Base-by-base conservation (phyloP, 2,888 invertebrate species). In the Heliconius ismenius region DNA sequence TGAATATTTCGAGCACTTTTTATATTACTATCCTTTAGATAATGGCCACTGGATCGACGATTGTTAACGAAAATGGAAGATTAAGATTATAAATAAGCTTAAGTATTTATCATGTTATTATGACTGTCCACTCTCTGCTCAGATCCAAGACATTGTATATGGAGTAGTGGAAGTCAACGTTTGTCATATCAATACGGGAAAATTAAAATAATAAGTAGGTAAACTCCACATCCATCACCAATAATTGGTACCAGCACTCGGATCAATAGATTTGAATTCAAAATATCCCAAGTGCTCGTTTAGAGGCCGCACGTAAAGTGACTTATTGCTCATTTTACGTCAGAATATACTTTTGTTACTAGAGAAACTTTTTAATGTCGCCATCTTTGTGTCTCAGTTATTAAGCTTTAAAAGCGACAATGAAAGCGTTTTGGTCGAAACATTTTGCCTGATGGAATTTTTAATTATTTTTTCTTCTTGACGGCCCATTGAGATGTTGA, bases 341-440 rank as follows among this genome's bases (percentile, higher is more conserved):
- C 83, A 83, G 83, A 85, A 84, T 87, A 86, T 87, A 88, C 89
- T 89, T 90, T 89, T 88, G 86, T 85, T 83, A 80, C 85, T 84
- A 83, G 86, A 87, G 49, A 62, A 89, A 89, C 86, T 87, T 89
- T 91, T 89, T 90, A 90, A 90, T 88, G 90, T 91, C 91, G 88
- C 87, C 90, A 90, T 92, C 90, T 88, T 88, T 89, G 88, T 89
- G 86, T 87, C 87, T 86, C 83, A 81, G 86, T 91, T 92, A 92
- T 92, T 92, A 92, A 92, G 91, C 92, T 90, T 85, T 87, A 86
- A 90, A 90, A 86, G 83, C 86, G 88, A 90, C 91, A 91, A 90
- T 90, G 87, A 86, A 84, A 82, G 84, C 84, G 83, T 86, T 87
- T 86, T 84, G 87, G 86, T 85, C 83, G 83, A 85, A 86, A 85